Conservation (phyloP, 1,140 invertebrate genomes). For the Dreissena polymorpha region DNA sequence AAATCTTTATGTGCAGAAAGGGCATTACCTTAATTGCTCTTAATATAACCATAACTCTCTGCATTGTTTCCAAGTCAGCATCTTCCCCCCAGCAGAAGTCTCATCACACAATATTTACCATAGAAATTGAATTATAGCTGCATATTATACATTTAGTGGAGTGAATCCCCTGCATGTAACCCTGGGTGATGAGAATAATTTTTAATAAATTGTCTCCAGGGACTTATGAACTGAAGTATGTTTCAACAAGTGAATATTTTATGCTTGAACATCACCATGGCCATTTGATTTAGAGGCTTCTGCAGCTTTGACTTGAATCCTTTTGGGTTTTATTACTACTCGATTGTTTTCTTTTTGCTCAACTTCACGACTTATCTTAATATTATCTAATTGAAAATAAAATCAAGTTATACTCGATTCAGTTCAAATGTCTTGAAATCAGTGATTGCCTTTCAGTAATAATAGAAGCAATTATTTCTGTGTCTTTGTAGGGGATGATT, state of each 20-base stretch:
- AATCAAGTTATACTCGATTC: background rate
- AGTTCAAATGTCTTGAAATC: constrained; percentile 2
- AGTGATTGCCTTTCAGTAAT: constrained; percentile 2
- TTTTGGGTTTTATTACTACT: too few relatives aligned
- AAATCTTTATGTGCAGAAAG: too few relatives aligned
- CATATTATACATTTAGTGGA: constrained; percentile 52
- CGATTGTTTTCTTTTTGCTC: too few relatives aligned
- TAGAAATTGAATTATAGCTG: constrained; percentile 48
- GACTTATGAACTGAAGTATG: constrained; percentile 40
- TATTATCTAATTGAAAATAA: too few relatives aligned
- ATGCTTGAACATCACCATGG: background rate
- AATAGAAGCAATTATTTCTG: constrained; percentile 6
- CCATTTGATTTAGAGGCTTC: background rate
- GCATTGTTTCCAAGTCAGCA: too few relatives aligned
- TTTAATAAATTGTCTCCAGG: constrained; percentile 24
- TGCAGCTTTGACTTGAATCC: too few relatives aligned
- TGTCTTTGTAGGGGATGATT: background rate
- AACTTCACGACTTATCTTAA: too few relatives aligned
- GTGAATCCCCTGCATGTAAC: constrained; percentile 42
- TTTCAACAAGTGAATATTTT: constrained; percentile 42
- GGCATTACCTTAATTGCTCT: too few relatives aligned
- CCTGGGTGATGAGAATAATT: constrained; percentile 43
- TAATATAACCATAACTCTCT: too few relatives aligned
- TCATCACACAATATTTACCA: constrained; percentile 38
- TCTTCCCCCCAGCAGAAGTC: too few relatives aligned